Evolutionary conservation across 1,140 invertebrate genomes (phyloP).

Genomic region (Whitmania pigra): DNA sequence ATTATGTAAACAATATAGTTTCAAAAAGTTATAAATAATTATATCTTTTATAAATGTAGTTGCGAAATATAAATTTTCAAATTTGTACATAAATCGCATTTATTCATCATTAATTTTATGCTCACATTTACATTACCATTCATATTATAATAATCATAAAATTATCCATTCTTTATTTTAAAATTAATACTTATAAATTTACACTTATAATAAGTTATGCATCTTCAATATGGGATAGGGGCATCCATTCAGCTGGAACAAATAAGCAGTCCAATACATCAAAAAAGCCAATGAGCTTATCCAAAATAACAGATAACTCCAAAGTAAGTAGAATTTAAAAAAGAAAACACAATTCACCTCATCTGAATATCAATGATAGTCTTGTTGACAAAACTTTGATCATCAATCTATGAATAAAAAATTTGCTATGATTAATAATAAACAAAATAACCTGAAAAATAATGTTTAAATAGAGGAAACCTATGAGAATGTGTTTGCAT

Average conservation of each 20-base stretch:
- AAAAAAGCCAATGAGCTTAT: not conserved
- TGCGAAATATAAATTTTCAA: too few species aligned
- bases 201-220: not conserved
- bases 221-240: not conserved
- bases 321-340: not conserved
- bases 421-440: not conserved
- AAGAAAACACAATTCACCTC: not conserved
- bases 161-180: too few species aligned
- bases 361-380: not conserved
- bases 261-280: not conserved
- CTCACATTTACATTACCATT: too few species aligned
- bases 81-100: too few species aligned
- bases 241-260: too few species aligned
- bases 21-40: not conserved
- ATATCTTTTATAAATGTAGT: too few species aligned
- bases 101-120: too few species aligned
- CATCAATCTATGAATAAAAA: not conserved
- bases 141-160: too few species aligned
- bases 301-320: not conserved
- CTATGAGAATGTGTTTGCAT: not conserved
- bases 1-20: not conserved
- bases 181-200: too few species aligned
- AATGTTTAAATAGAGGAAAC: not conserved
- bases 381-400: constrained; percentile 5
- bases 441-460: not conserved